Percentiles rank a stretch among this genome's conserved stretches.
Conservation (phyloP, 2,113 vertebrate species). For the Psettodes erumei region DNA sequence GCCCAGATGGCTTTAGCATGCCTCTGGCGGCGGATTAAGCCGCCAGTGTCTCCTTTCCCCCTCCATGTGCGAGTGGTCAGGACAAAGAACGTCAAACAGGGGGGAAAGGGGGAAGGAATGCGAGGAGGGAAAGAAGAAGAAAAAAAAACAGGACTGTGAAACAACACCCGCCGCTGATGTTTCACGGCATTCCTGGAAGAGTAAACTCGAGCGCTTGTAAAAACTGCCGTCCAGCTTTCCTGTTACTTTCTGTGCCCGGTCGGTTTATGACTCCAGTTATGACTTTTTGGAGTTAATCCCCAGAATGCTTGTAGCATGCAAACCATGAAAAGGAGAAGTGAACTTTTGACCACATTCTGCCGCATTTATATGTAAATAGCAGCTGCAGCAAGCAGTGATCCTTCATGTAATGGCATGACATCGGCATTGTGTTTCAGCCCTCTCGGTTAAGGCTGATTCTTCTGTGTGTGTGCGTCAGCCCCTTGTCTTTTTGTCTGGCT, state of each 20-base stretch:
- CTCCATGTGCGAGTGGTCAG: constrained; percentile 79
- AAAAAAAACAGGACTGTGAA: constrained; percentile 54
- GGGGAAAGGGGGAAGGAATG: constrained; percentile 68
- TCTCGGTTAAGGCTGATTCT: constrained; percentile 29
- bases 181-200: constrained; percentile 71
- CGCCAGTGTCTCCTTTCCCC: constrained; percentile 76
- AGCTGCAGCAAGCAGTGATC: constrained; percentile 68
- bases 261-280: constrained; percentile 54
- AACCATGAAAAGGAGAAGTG: constrained; percentile 42
- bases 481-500: constrained; percentile 28
- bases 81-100: constrained; percentile 79
- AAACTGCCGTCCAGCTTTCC: constrained; percentile 50
- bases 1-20: constrained; percentile 80
- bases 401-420: constrained; percentile 75
- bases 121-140: neutral
- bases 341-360: constrained; percentile 78
- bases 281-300: constrained; percentile 18
- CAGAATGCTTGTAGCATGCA: constrained; percentile 10
- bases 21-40: constrained; percentile 77
- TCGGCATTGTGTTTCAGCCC: constrained; percentile 57
- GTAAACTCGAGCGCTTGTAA: constrained; percentile 58
- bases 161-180: constrained; percentile 70
- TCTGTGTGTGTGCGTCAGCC: constrained; percentile 13
- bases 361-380: constrained; percentile 78
- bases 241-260: constrained; percentile 34